Base-by-base conservation (phyloP, 2,113 vertebrate species). In the Pica pica region DNA sequence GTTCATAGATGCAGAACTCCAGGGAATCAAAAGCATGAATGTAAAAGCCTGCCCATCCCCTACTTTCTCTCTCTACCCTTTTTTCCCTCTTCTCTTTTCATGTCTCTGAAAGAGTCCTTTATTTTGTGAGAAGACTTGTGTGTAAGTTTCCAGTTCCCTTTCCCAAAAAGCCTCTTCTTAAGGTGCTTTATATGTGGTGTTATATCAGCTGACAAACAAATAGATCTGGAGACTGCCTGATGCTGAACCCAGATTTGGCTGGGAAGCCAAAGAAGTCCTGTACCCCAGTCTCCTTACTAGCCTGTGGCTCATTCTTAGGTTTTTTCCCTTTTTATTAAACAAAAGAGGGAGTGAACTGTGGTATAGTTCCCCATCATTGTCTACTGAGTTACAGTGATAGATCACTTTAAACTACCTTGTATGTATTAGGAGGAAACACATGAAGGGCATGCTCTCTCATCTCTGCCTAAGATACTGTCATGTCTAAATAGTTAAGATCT, bases 1-100 rank as follows among this genome's bases (percentile, higher is more conserved):
- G 53, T 80, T 95, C 68, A 60, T 77, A 93, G 90, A 90, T 91
- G 89, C 90, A 93, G 78, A 85, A 77, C 90, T 74, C 82, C 46
- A 85, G 82, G 92, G 89, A 94, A 87, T 91, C 84, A 85, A 94
- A 90, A 95, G 63, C 82, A 57, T 73, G 69, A 95, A 83, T 77
- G 82, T 74, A 87, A 89, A 92, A 93, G 71, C 39, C 23, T 35
- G 69, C 73, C 52, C 52, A 44, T 82, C 64, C 31, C 21, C 61
- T 92, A 6, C 57, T 79, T 83, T 95, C 53, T 77, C 41, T 76
- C 9, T 42, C 22, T 87, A 9, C 21, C 16, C n/a, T 52, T 55
- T 46, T 63, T 27, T 22, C 7, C 47, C 31, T 53, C 22, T 85
- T 83, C 33, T 85, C 4, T 91, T 91, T 93, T 80, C 52, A 23